Conservation (phyloP, 2,113 vertebrate species). For the Epinephelus lanceolatus region DNA sequence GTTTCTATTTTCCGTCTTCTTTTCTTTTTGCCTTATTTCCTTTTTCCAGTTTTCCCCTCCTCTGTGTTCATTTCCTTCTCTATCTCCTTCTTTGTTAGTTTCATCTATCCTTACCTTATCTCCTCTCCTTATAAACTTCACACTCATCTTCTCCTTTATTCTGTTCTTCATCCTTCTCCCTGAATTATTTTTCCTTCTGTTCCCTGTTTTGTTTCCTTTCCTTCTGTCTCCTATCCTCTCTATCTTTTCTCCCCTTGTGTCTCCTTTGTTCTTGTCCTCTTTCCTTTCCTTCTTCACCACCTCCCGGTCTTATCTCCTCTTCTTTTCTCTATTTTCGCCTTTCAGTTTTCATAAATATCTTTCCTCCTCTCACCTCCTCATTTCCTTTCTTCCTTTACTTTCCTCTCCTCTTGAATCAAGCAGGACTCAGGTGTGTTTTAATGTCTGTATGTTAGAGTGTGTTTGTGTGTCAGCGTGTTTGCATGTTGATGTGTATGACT, state of each 20-base stretch:
- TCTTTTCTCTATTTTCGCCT: background rate
- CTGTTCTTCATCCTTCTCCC: no score
- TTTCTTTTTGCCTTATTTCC: no score
- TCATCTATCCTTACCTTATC: background rate
- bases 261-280: background rate
- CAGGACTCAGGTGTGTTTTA: background rate
- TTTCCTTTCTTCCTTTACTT: background rate
- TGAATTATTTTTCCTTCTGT: background rate
- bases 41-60: background rate
- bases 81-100: background rate
- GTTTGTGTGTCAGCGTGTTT: slow-evolving; percentile 22
- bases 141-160: background rate
- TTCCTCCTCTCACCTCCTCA: background rate
- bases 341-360: background rate
- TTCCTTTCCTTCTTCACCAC: background rate
- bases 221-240: background rate
- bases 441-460: background rate
- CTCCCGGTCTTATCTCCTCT: background rate
- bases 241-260: background rate
- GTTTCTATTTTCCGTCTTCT: background rate
- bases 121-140: background rate
- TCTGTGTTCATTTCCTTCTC: background rate
- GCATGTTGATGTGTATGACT: background rate
- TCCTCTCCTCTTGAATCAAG: background rate
- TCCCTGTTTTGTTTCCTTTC: background rate